Conservation (phyloP, 2,888 invertebrate species). For the Rhyacophila evoluta region DNA sequence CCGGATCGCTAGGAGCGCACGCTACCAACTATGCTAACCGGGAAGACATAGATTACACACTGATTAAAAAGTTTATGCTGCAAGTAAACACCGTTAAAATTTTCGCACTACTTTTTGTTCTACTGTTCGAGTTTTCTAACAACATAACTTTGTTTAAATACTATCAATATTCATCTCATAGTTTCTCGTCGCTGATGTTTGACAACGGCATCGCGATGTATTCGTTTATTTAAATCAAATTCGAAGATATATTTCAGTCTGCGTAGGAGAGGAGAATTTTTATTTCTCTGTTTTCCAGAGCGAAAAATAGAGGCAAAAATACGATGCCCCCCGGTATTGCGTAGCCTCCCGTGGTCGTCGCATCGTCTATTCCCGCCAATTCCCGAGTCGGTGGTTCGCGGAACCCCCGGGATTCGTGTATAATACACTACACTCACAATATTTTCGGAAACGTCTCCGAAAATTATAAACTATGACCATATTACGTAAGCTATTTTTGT, state of each 20-base stretch:
- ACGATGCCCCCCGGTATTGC: not conserved
- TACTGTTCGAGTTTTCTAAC: too few species aligned
- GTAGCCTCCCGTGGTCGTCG: not conserved
- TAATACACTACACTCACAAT: not conserved
- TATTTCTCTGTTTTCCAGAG: not conserved
- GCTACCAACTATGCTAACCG: too few species aligned
- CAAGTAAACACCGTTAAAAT: too few species aligned
- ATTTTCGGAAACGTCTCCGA: not conserved
- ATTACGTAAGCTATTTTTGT: not conserved
- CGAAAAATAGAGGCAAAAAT: not conserved
- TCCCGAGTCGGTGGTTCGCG: not conserved
- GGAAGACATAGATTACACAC: too few species aligned
- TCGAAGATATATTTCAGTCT: not conserved
- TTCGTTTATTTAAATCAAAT: constrained; percentile 2
- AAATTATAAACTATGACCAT: not conserved
- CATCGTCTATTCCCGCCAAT: not conserved
- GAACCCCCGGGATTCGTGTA: not conserved
- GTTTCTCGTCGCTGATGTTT: not conserved
- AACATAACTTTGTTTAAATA: too few species aligned
- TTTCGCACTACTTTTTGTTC: too few species aligned
- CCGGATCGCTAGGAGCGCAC: too few species aligned
- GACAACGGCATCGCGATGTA: not conserved
- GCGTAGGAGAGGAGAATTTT: constrained; percentile 19
- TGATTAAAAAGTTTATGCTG: too few species aligned
- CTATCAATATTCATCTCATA: too few species aligned